phyloP scores from a whole-genome alignment of 2,113 vertebrate species.

The Narcine bancroftii region DNA sequence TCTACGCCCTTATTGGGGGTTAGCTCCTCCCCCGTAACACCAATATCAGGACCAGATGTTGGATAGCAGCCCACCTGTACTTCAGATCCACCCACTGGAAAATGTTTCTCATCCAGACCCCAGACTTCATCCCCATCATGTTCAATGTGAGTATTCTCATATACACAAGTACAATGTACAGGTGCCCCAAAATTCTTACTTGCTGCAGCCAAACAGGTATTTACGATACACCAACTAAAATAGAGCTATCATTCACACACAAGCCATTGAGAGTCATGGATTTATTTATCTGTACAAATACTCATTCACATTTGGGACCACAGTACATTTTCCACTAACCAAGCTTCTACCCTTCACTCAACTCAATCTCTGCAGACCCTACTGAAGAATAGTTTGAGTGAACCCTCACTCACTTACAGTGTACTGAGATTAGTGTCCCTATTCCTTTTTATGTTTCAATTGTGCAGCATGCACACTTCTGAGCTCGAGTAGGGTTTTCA shows the following conservation, averaged over 20 bases:
- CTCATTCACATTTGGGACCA: not conserved
- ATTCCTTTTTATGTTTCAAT: not conserved
- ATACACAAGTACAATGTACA: too few species aligned
- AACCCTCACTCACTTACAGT: not conserved
- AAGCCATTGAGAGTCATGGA: not conserved
- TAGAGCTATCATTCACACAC: not conserved
- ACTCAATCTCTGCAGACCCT: not conserved
- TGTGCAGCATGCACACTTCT: not conserved
- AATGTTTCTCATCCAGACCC: too few species aligned
- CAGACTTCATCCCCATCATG: too few species aligned
- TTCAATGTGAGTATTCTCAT: too few species aligned
- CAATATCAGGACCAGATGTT: too few species aligned
- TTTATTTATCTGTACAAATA: not conserved
- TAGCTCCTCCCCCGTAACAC: too few species aligned
- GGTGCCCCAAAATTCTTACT: too few species aligned
- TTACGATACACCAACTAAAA: too few species aligned
- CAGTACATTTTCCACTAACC: not conserved
- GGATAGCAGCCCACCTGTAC: too few species aligned
- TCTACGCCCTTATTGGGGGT: too few species aligned
- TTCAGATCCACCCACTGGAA: too few species aligned
- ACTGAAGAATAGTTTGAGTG: not conserved
- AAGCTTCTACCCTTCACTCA: not conserved
- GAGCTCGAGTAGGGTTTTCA: not conserved
- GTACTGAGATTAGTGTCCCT: not conserved
- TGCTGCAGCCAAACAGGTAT: too few species aligned